Conservation (phyloP, 2,797 vertebrate species). For the Syngnathus rostellatus region DNA sequence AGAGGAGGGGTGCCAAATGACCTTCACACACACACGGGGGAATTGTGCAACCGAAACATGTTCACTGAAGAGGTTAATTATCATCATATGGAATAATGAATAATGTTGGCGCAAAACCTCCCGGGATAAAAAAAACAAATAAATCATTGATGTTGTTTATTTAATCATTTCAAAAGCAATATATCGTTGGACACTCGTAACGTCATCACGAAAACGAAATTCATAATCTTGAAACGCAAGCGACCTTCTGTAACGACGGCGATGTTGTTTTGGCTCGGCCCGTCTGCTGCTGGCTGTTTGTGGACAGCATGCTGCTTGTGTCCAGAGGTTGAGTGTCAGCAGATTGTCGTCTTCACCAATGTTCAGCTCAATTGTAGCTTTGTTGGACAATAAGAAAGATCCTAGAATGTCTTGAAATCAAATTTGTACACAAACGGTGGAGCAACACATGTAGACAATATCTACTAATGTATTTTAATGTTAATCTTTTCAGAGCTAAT, state of each 20-base stretch:
- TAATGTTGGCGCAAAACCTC: neutral
- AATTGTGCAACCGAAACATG: constrained; percentile 4
- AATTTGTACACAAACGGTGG: too few relatives aligned
- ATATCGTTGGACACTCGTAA: neutral
- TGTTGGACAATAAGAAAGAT: too few relatives aligned
- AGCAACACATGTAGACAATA: too few relatives aligned
- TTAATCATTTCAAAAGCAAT: neutral
- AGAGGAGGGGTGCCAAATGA: constrained; percentile 58
- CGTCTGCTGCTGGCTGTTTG: constrained; percentile 23
- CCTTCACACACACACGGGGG: constrained; percentile 59
- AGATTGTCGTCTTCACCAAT: neutral
- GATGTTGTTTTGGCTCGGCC: constrained; percentile 21
- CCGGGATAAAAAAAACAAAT: neutral
- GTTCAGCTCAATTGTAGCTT: neutral
- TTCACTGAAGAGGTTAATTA: constrained; percentile 30
- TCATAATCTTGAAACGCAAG: neutral
- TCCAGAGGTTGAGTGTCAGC: constrained; percentile 51
- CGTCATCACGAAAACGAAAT: neutral
- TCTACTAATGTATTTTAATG: neutral
- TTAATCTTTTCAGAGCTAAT: neutral
- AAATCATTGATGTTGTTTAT: neutral
- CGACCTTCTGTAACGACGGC: neutral
- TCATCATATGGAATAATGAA: constrained; percentile 36
- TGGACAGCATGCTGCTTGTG: constrained; percentile 35
- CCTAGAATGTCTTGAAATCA: too few relatives aligned